Evolutionary conservation across 2,113 vertebrate species (phyloP), one percentile per base, ranked within the genome.

Genomic region (Carlito syrichta): DNA sequence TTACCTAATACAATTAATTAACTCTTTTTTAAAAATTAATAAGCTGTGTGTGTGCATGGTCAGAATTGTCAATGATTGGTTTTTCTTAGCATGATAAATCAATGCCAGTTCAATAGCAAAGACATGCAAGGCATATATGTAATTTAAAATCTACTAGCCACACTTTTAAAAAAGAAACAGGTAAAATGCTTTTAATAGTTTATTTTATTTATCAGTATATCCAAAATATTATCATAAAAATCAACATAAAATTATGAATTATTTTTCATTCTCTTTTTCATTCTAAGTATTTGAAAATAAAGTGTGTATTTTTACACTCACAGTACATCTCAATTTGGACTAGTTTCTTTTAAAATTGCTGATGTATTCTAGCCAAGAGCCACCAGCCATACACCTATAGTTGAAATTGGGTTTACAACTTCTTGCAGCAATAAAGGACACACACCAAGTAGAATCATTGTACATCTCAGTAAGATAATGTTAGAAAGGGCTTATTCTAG

Each of bases 311-410:
- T n/a, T 69, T 66, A 56, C 8, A 86, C 3, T 85, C 56, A 63
- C 0, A 56, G 19, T 4, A 63, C 27, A 81, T 71, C 32, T 86
- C 32, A 35, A 1, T 52, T 83, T 89, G 20, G 9, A 79, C 17
- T 86, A 87, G 19, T 32, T 95, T 88, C 38, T 73, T 85, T 96
- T 96, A 66, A 94, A 82, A 71, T 71, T 85, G 58, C 23, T 40
- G 81, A 6, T 81, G 25, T 2, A 43, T 95, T 92, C 35, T 38
- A 92, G 8, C 8, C 20, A 81, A 79, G 94, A 60, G 30, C 2
- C 22, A 56, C 25, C 7, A 92, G 63, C 38, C 14, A 63, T 4
- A 52, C 10, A n/a, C 0, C n/a, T 50, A 4, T 12, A 81, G n/a
- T n/a, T 89, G 11, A 81, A 84, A 40, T 13, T 91, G 20, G 6